phyloP scores from a whole-genome alignment of 2,888 invertebrate genomes.

The Mythimna vitellina region DNA sequence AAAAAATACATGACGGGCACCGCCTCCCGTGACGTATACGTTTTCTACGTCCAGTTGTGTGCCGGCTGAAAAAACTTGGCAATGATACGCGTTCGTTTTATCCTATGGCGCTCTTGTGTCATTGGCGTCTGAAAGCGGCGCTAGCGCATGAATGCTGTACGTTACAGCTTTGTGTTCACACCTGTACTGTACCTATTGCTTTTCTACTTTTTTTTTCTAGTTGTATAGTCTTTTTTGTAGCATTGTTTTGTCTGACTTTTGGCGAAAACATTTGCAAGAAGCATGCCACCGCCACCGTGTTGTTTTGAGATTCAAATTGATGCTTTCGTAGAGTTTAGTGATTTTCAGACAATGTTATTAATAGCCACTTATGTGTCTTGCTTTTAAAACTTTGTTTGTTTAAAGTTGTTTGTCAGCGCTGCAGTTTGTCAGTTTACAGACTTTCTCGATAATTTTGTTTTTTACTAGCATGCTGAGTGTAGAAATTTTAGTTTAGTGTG shows the following conservation, averaged over 20 bases:
- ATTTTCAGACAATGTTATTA: conserved; percentile 38
- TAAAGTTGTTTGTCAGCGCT: conserved; percentile 15
- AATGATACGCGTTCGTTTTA: conserved; percentile 75
- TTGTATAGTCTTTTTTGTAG: conserved; percentile 18
- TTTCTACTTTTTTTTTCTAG: conserved; percentile 13
- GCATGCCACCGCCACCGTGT: conserved; percentile 38
- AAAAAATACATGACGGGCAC: conserved; percentile 55
- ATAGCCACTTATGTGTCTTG: conserved; percentile 14
- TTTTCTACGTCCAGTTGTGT: conserved; percentile 76
- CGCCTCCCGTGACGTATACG: conserved; percentile 72
- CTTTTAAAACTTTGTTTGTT: conserved; percentile 26
- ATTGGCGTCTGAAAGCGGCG: conserved; percentile 75
- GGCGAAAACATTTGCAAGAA: conserved; percentile 36
- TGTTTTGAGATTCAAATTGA: conserved; percentile 29
- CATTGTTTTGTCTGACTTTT: conserved; percentile 42
- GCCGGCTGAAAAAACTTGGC: conserved; percentile 84
- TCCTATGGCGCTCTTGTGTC: conserved; percentile 79
- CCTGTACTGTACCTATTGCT: conserved; percentile 17
- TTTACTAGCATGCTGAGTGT: conserved; percentile 15
- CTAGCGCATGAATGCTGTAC: conserved; percentile 59
- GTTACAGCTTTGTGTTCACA: conserved; percentile 41
- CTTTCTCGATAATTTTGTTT: conserved; percentile 4
- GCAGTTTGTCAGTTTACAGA: conserved; percentile 21
- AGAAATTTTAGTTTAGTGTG: conserved; percentile 29
- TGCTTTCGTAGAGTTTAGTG: conserved; percentile 20